These are phyloP conservation scores for Tiliacea aurago DNA, from an alignment of 2,888 invertebrate species.

Conservation along the genomic window DNA sequence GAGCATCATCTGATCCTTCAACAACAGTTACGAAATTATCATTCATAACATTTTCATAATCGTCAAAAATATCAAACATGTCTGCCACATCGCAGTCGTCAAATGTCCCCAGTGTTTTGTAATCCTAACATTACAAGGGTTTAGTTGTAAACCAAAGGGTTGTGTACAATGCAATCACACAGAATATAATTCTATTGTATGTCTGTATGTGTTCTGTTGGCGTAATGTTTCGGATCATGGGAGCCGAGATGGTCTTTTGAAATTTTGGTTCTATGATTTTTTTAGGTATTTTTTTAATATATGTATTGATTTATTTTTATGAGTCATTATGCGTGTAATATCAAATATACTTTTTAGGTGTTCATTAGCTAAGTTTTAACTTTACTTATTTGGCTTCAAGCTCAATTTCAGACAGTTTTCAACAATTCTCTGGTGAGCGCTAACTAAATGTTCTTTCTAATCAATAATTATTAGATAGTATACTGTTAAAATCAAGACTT, in stretches of 20 bases:
- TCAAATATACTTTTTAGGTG: background rate
- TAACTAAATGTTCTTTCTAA: background rate
- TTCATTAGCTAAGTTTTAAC: background rate
- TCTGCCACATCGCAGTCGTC: conserved; percentile 33
- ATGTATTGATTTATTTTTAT: background rate
- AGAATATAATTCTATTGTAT: conserved; percentile 64
- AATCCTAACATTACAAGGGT: conserved; percentile 64
- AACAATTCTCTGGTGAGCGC: too few species aligned
- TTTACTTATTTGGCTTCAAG: background rate
- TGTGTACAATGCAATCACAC: conserved; percentile 66
- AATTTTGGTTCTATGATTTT: background rate
- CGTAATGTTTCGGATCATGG: conserved; percentile 58
- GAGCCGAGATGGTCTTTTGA: conserved; percentile 33
- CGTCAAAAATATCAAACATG: conserved; percentile 55
- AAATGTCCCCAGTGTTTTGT: conserved; percentile 59
- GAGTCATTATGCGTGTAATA: background rate
- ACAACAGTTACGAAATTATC: conserved; percentile 15
- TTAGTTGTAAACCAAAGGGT: conserved; percentile 61
- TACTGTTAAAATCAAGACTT: background rate
- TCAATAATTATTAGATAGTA: background rate
- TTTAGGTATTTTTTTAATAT: background rate
- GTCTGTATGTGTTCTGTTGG: conserved; percentile 44
- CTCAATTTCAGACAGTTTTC: background rate
- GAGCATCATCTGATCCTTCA: background rate
- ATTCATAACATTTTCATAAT: conserved; percentile 22